A percentile compares a stretch with the other conserved stretches of the same genome.
Conservation (phyloP, 92 coral and sea anemone genomes). For the Epizoanthus rinbou region DNA sequence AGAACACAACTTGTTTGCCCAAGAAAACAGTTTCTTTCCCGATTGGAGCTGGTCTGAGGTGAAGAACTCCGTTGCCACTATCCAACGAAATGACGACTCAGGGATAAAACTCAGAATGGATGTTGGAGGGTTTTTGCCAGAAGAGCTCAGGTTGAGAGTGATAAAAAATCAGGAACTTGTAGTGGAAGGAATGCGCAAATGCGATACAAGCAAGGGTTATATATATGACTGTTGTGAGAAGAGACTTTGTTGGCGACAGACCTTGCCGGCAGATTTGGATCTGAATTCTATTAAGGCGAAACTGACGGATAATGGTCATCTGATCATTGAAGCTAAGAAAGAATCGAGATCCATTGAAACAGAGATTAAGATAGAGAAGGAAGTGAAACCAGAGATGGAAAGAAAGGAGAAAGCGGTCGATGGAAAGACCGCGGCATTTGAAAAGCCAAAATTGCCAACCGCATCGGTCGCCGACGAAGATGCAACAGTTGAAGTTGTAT, state of each 20-base stretch:
- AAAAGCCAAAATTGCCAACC: neutral
- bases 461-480: slow-evolving; percentile 42
- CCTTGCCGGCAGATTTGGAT: slow-evolving; percentile 42
- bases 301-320: slow-evolving; percentile 18
- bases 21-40: slow-evolving; percentile 26
- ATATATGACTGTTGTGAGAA: slow-evolving; percentile 50
- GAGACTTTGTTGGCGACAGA: slow-evolving; percentile 46
- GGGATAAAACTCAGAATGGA: slow-evolving; percentile 33
- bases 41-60: slow-evolving; percentile 5
- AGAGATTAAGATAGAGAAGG: slow-evolving; percentile 27
- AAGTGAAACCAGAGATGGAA: neutral
- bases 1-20: slow-evolving; percentile 34
- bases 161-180: slow-evolving; percentile 33
- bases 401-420: neutral
- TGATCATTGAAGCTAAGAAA: slow-evolving; percentile 11
- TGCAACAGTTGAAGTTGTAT: slow-evolving; percentile 63
- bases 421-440: neutral
- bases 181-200: slow-evolving; percentile 36
- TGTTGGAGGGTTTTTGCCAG: slow-evolving; percentile 57
- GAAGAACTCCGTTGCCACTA: neutral
- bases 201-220: slow-evolving; percentile 1
- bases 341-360: slow-evolving; percentile 16
- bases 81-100: slow-evolving; percentile 30
- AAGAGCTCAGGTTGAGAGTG: slow-evolving; percentile 57
- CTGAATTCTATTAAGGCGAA: slow-evolving; percentile 47